A percentile compares a stretch with the other conserved stretches of the same genome.
These are phyloP conservation scores for Bubalus kerabau DNA, from an alignment of 2,113 vertebrate species.

Conservation along the genomic window DNA sequence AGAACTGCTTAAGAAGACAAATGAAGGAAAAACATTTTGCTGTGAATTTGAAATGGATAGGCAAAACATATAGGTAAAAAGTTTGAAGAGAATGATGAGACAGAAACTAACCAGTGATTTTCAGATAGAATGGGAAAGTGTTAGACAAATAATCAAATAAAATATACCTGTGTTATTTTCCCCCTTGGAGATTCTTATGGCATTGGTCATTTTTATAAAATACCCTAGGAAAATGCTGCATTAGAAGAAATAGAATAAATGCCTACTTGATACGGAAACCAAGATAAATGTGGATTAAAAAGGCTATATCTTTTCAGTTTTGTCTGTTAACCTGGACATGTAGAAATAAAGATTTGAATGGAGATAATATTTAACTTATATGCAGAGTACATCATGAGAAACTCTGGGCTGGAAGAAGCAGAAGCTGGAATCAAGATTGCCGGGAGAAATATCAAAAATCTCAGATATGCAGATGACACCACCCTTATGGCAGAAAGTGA, in stretches of 20 bases:
- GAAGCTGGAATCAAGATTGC: no score
- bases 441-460: no score
- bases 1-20: background rate
- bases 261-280: background rate
- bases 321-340: background rate
- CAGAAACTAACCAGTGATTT: background rate
- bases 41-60: background rate
- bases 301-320: background rate
- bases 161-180: no score
- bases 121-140: background rate
- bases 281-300: background rate
- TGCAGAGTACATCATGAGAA: no score
- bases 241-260: background rate
- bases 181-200: background rate
- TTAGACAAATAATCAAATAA: background rate
- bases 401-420: no score
- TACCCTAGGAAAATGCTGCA: background rate
- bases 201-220: background rate
- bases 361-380: background rate
- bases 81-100: background rate
- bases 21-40: background rate
- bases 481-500: no score
- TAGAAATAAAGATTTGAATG: background rate
- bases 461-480: no score
- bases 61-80: background rate